Evolutionary conservation across 2,113 vertebrate species (phyloP), one percentile per base, ranked within the genome.

Genomic region (Corydoras maculifer): DNA sequence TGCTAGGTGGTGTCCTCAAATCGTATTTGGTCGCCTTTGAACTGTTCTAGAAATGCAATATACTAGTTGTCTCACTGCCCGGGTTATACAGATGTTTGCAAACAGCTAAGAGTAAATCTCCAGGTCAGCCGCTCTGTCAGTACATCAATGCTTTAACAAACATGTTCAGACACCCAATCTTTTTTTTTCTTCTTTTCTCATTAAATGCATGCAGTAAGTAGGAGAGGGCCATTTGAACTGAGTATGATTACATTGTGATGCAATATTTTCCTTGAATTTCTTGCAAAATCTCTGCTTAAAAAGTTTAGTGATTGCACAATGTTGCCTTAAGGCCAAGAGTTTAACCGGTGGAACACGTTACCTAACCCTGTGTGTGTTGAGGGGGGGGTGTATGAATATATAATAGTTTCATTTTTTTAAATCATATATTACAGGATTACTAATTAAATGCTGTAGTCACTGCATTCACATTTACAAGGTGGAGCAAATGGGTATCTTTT

Each of bases 151-250:
- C 35, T 43, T 43, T 25, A 25, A 25, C 18, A 43, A 43, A 43
- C 35, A 43, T 43, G 35, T 43, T 43, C 35, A 43, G 35, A 43
- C 35, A 43, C 4, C 35, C 7, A 8, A 43, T 62, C 58, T 14
- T 4, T n/a, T 58, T 58, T 58, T 11, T 50, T 48, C 51, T 63
- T 58, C 68, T 53, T 15, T 11, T n/a, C 11, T 14, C 55, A 9
- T 53, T 31, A n/a, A 55, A 58, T 11, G 35, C 62, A 25, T 51
- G 14, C 54, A 68, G 68, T 74, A 64, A 68, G 29, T 55, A 49
- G 59, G 10, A 57, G 15, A 29, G 68, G 25, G 12, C 68, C 31
- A 32, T 12, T 69, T 69, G 18, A 25, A 25, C 18, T 43, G 14
- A 8, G 18, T 29, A 55, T 35, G 69, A 68, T 53, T 54, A 25